Conservation (phyloP, 2,888 invertebrate genomes). For the Aleiodes leptofemur region DNA sequence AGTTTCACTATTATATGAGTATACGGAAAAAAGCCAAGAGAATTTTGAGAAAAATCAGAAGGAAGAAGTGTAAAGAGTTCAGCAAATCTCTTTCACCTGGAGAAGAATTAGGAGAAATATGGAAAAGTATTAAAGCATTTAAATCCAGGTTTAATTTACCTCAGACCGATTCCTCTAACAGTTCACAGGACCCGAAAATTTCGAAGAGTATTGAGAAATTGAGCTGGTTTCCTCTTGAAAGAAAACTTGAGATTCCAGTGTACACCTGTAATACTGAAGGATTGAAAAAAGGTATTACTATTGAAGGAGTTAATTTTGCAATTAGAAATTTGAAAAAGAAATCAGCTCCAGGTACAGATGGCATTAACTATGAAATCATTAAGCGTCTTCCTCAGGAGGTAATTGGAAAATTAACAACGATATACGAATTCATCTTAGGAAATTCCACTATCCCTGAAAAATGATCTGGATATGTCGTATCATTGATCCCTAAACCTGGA, state of each 20-base stretch:
- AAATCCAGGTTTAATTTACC: not conserved
- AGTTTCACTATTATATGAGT: not conserved
- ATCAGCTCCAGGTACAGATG: not conserved
- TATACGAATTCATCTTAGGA: not conserved
- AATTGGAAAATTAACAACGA: not conserved
- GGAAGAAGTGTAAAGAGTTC: not conserved
- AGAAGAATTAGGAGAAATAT: not conserved
- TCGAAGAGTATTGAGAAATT: not conserved
- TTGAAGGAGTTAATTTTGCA: not conserved
- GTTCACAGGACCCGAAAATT: not conserved
- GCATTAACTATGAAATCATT: not conserved
- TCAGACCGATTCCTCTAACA: not conserved
- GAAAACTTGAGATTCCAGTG: not conserved
- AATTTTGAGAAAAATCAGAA: not conserved
- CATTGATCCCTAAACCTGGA: constrained; percentile 28
- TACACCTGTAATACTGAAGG: not conserved
- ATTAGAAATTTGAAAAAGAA: constrained; percentile 5
- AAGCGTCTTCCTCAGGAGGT: not conserved
- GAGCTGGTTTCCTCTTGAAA: not conserved
- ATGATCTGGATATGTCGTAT: constrained; percentile 21
- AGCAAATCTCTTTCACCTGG: not conserved
- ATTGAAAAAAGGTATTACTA: not conserved
- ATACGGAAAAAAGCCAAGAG: not conserved
- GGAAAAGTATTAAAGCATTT: constrained; percentile 6
- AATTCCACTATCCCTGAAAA: not conserved